A percentile compares a stretch with the other conserved stretches of the same genome.
phyloP scores from a whole-genome alignment of 2,113 vertebrate genomes.

The Hypocryptadius cinnamomeus region DNA sequence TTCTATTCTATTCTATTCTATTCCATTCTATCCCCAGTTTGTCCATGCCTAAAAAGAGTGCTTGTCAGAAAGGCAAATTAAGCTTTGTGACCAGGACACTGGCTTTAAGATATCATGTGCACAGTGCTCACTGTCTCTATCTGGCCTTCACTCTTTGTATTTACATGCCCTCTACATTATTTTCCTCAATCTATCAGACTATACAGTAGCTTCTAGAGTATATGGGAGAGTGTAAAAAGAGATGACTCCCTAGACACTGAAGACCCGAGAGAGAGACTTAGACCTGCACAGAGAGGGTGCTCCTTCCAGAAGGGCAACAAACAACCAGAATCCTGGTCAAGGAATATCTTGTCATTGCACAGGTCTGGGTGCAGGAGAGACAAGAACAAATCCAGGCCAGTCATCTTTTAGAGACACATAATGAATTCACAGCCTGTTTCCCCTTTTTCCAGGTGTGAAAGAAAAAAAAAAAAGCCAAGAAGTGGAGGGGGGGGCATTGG shows the following conservation, averaged over 20 bases:
- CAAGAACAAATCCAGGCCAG: not conserved
- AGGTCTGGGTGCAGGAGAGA: not conserved
- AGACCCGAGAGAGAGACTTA: not conserved
- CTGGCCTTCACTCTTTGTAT: not conserved
- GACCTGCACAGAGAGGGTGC: not conserved
- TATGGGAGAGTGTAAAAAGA: not conserved
- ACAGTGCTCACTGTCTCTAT: not conserved
- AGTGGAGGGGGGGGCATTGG: not conserved
- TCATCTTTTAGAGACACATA: not conserved
- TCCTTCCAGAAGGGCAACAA: not conserved
- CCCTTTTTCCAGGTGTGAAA: not conserved
- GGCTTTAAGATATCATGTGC: not conserved
- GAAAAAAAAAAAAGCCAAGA: not conserved
- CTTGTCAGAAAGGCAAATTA: not conserved
- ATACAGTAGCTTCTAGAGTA: not conserved
- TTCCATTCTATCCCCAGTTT: not conserved
- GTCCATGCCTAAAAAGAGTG: not conserved
- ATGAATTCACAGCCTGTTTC: not conserved
- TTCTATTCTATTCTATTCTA: not conserved
- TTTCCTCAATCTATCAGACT: not conserved
- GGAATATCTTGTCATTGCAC: too few relatives aligned
- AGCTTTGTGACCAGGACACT: not conserved
- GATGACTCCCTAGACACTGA: not conserved
- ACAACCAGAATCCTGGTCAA: not conserved
- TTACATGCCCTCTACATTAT: not conserved